Base-by-base conservation (phyloP, 2,113 vertebrate species). In the Gambusia affinis region DNA sequence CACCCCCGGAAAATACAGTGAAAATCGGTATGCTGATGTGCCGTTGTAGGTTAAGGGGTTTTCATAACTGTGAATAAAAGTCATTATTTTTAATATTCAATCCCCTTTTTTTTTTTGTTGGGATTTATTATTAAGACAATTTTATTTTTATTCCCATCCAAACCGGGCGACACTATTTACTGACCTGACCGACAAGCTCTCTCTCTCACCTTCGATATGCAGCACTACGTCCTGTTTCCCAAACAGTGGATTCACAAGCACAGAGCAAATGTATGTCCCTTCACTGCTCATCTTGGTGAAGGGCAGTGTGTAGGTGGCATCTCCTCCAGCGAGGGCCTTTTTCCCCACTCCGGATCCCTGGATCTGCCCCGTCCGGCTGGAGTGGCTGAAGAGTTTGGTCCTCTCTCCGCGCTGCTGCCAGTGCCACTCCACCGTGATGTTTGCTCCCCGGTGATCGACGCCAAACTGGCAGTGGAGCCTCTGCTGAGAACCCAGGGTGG, bases 391-490 rank as follows among this genome's bases (percentile, higher is more conserved):
- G 3, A 95, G 77, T 47, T 6, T 82, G 0, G 0, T 67, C 17
- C 70, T 88, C 14, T 91, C 91, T 2, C 94, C 92, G 0, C 74
- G 87, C 2, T 39, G 42, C 4, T 86, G 90, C 15, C 70, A 8
- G 0, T 67, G n/a, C 95, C 95, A 94, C 65, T 85, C 89, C 57
- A 92, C 62, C 0, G 65, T 79, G 29, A 88, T 1, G 4, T 86
- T 76, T 0, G 92, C 73, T 1, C 2, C 75, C 42, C 80, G 88
- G 81, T 92, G 95, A 69, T 94, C 93, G 1, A 94, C 12, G 2
- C 77, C 67, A 68, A 94, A 95, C 84, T 92, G 89, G 60, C 95
- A 95, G 80, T 92, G 85, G 65, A 95, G 88, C 4, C 84, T 85
- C 19, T 81, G 87, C 2, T 91, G 77, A 17, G 72, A 78, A 27